Evolutionary conservation across 2,888 invertebrate species (phyloP), one percentile per base, ranked within the genome.

Genomic region (Plutella xylostella): DNA sequence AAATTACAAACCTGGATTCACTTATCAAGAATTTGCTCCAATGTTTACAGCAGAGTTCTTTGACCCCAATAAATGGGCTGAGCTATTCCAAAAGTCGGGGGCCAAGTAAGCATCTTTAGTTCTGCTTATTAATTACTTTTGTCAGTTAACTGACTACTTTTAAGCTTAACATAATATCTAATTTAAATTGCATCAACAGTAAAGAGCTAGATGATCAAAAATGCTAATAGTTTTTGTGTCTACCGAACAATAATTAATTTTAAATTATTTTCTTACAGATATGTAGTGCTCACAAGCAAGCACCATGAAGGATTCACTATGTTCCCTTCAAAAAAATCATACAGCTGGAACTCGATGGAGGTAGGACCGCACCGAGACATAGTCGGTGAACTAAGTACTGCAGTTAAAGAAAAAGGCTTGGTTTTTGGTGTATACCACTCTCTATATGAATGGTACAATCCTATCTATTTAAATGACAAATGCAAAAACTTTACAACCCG

Each of bases 261-360:
- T 11, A 21, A 14, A 15, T 39, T 7, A 21, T 15, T 40, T 15
- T 17, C 14, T 63, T 71, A 11, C 50, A 91, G 91, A 64, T 93
- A 94, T 61, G 86, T 94, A 1, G 92, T 95, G 0, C 65, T 95
- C 31, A 94, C 94, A 6, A 93, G 92, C 62, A 95, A 95, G 69
- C 95, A 95, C 68, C 94, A 95, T 66, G 95, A 96, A 65, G 95
- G 95, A 0, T 96, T 85, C 63, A 89, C 93, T 4, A 64, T 93
- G 41, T 95, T 94, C 88, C 93, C 94, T n/a, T 93, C 94, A 0
- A 87, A 85, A 53, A 87, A 88, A 43, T 90, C 93, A 1, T 97
- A 90, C 63, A 91, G 92, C 60, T 95, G 95, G 95, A 95, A 95
- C 68, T 75, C 94, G 0, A 74, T 87, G 57, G 93, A 93, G 55